Conservation (phyloP, 1,140 invertebrate genomes). For the Drosophila sucinea region DNA sequence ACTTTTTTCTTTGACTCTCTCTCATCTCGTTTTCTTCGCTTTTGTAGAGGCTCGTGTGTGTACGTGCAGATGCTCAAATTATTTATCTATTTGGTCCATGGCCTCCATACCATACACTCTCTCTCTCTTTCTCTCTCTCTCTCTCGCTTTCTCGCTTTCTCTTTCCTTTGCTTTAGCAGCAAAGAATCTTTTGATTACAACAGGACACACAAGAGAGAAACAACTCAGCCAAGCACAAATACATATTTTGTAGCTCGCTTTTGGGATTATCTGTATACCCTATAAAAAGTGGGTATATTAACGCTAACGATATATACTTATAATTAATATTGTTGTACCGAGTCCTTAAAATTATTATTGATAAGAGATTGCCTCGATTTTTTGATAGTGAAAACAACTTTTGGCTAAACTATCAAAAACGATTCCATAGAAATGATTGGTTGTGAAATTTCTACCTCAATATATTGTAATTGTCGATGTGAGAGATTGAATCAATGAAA, state of each 20-base stretch:
- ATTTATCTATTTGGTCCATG: slow-evolving; percentile 16
- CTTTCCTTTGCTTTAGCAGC: neutral
- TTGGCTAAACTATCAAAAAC: too few species aligned
- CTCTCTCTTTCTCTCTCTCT: too few species aligned
- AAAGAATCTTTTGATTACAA: slow-evolving; percentile 43
- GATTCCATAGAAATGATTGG: too few species aligned
- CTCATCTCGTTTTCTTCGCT: slow-evolving; percentile 34
- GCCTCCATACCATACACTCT: neutral
- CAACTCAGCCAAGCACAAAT: slow-evolving; percentile 12
- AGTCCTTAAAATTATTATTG: too few species aligned
- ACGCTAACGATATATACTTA: neutral
- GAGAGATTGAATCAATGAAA: too few species aligned
- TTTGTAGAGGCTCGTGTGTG: slow-evolving; percentile 42
- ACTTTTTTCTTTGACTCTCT: slow-evolving; percentile 26
- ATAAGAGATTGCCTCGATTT: too few species aligned
- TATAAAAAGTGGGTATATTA: neutral
- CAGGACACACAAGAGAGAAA: slow-evolving; percentile 16
- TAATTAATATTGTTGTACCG: too few species aligned
- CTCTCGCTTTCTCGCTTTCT: neutral
- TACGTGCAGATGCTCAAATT: slow-evolving; percentile 41
- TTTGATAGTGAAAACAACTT: too few species aligned
- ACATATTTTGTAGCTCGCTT: neutral
- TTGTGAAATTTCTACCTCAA: too few species aligned
- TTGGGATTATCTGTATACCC: neutral
- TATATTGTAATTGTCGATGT: too few species aligned